Conservation (phyloP, 2,797 vertebrate genomes). For the Eidolon dupreanum region DNA sequence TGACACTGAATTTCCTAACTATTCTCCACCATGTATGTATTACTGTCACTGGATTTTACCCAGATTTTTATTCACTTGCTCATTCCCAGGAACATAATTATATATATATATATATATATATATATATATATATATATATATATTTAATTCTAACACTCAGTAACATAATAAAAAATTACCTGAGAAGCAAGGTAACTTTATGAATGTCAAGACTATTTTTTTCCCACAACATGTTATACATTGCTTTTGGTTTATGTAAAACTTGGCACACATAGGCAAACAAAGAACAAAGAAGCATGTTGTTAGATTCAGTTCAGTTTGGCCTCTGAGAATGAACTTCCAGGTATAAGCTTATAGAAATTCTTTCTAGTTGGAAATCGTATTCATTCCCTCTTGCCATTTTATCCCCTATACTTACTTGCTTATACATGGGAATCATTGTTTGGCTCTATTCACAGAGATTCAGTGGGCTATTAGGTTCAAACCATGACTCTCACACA, state of each 20-base stretch:
- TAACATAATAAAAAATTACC: slow-evolving; percentile 8
- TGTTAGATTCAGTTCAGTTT: slow-evolving; percentile 48
- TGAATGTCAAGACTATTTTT: not conserved
- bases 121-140: too few species aligned
- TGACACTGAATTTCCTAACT: not conserved
- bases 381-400: slow-evolving; percentile 33
- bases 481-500: slow-evolving; percentile 26
- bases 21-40: not conserved
- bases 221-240: not conserved
- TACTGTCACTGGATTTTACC: not conserved
- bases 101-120: not conserved
- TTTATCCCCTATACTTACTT: slow-evolving; percentile 51
- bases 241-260: slow-evolving; percentile 52
- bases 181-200: not conserved
- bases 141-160: not conserved
- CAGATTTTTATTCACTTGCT: not conserved
- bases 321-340: slow-evolving; percentile 44
- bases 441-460: slow-evolving; percentile 23
- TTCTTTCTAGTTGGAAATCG: slow-evolving; percentile 30
- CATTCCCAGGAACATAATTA: slow-evolving; percentile 30
- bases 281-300: slow-evolving; percentile 67
- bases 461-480: not conserved
- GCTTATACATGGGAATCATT: slow-evolving; percentile 36
- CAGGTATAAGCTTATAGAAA: slow-evolving; percentile 35
- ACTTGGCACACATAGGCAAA: slow-evolving; percentile 28